A percentile compares a stretch with the other conserved stretches of the same genome.
Evolutionary conservation across 2,797 vertebrate species (phyloP).

Genomic region (Pseudochirops corinnae): DNA sequence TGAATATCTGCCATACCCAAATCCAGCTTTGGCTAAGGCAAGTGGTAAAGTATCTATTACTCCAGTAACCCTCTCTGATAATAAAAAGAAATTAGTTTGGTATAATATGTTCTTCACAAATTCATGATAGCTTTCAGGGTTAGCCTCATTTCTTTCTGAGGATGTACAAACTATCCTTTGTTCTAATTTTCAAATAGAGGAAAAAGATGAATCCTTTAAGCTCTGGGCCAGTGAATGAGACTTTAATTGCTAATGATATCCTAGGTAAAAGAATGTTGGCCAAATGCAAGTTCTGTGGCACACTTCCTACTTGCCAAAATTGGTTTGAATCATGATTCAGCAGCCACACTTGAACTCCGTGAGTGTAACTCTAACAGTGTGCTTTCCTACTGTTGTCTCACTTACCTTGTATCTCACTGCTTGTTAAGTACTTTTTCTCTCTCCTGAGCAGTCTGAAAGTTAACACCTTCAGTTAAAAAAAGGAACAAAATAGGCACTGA

Average conservation of each 20-base stretch:
- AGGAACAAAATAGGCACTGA: neutral
- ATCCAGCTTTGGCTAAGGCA: neutral
- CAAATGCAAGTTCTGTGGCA: neutral
- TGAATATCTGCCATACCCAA: neutral
- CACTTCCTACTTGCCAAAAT: neutral
- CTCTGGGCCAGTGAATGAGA: neutral
- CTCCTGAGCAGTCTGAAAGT: neutral
- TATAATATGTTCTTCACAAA: neutral
- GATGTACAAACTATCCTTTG: neutral
- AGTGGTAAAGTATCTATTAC: neutral
- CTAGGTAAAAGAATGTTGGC: neutral
- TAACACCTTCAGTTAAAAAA: neutral
- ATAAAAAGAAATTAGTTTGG: neutral
- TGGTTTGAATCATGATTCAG: neutral
- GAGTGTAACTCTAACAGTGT: neutral
- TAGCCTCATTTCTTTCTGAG: neutral
- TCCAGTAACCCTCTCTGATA: neutral
- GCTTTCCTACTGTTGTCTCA: neutral
- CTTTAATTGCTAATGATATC: neutral
- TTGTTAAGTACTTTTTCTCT: neutral
- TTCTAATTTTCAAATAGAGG: neutral
- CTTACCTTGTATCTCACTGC: neutral
- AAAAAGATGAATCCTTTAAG: neutral
- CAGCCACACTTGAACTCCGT: neutral
- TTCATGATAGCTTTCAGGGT: neutral